Evolutionary conservation across 2,888 invertebrate species (phyloP), one percentile per base, ranked within the genome.

Genomic region (Hyalella azteca): DNA sequence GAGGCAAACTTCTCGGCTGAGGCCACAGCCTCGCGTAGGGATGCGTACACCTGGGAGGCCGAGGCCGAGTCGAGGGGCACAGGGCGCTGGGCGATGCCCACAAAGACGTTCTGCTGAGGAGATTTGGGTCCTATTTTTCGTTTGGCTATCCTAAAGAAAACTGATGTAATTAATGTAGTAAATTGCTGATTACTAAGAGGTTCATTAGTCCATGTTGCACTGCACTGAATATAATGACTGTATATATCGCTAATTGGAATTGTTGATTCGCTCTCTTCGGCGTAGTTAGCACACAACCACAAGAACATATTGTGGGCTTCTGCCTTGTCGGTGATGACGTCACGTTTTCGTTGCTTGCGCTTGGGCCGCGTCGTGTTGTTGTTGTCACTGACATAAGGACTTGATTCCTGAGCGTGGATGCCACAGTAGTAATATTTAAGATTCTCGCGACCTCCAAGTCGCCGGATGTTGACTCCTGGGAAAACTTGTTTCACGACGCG

Each of bases 371-470:
- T 84, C 13, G 84, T 84, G 73, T 81, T 84, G 50, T 75, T 78
- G 73, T 84, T 84, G 41, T 84, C 84, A 22, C 66, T 79, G 40
- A 80, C 84, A 60, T 82, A 73, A 32, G 84, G 84, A 13, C 81
- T 81, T 3, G 75, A 54, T 32, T 81, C 81, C 60, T 84, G 81
- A 22, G 84, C 84, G 41, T 82, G 81, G 45, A 84, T 84, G 54
- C 84, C 84, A n/a, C 84, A 84, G 41, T 84, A 84, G 59, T 84
- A 84, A 50, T 84, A 84, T 48, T 84, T 84, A 4, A 84, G 78
- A 48, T 84, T 84, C 49, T 84, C 84, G 9, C 84, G 48, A 19
- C 84, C 84, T 0, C 84, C 84, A 19, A 84, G 78, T 0, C 84
- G 41, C 4, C 84, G 79, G 45, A 84, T 84, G 26, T 80, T 81